These are phyloP conservation scores for Todiramphus saurophagus DNA, from an alignment of 2,113 vertebrate species.

Conservation along the genomic window DNA sequence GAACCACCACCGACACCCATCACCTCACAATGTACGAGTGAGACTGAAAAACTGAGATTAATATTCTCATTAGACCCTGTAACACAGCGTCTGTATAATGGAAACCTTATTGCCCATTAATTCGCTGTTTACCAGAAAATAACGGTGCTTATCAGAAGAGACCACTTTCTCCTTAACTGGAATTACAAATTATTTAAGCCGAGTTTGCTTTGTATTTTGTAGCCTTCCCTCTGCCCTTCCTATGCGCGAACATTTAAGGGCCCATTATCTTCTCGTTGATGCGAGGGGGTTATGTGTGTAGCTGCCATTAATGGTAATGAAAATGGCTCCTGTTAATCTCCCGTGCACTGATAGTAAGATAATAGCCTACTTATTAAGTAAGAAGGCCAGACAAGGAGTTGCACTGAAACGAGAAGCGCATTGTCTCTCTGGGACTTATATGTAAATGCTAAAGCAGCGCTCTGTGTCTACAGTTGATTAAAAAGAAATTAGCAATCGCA, in stretches of 20 bases:
- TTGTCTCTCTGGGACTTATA: neutral
- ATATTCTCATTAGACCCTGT: neutral
- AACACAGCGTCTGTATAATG: neutral
- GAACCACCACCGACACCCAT: neutral
- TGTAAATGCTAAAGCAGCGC: neutral
- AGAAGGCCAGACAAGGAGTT: neutral
- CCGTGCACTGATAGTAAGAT: neutral
- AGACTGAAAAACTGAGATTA: neutral
- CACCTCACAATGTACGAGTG: neutral
- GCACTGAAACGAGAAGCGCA: neutral
- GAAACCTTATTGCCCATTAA: neutral
- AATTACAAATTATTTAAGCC: neutral
- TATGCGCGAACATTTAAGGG: neutral
- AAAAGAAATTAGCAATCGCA: neutral
- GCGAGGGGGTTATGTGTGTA: neutral
- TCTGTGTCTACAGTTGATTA: neutral
- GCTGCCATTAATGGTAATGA: conserved; percentile 41
- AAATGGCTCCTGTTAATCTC: conserved; percentile 34
- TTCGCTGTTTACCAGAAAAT: conserved; percentile 6
- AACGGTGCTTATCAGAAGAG: conserved; percentile 9
- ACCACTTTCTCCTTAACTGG: conserved; percentile 5
- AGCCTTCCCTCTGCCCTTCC: neutral
- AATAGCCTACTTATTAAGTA: conserved; percentile 26
- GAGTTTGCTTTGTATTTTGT: neutral
- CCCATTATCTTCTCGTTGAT: conserved; percentile 10